Evolutionary conservation across 2,113 vertebrate genomes (phyloP), one percentile per base, ranked within the genome.

Genomic region (Datnioides undecimradiatus): DNA sequence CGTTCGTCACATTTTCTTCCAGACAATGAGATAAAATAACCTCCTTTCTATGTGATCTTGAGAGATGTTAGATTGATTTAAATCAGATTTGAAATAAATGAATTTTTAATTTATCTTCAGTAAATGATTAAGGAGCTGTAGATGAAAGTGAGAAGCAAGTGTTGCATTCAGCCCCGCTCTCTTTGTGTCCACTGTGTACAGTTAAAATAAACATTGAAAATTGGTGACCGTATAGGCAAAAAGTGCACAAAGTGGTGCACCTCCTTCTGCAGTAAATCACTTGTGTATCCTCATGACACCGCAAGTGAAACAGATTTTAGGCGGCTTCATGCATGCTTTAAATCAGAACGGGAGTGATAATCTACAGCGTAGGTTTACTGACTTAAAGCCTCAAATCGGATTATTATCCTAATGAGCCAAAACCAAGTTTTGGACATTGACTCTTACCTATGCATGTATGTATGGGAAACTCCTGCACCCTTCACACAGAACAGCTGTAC

Each of bases 401-500:
- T 81, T 63, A 70, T 48, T 23, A 23, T 51, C 48, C 63, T 36
- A 87, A 78, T 75, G 75, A 84, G 76, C 54, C 79, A 49, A 59
- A 79, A 62, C 55, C 69, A 3, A 73, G 69, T 86, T 66, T 57
- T 83, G 69, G 40, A 75, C 73, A 52, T 34, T 2, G 54, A 79
- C 65, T 92, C 76, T 71, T 80, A 90, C 83, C 84, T 91, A 82
- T 58, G 63, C 79, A 66, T 51, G 43, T n/a, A n/a, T n/a, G 29
- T 29, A 83, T 88, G 80, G 87, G 87, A 90, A 91, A 74, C 49
- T 40, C 48, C 64, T 80, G 73, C 71, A 58, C 65, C 62, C 55
- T 76, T 86, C 73, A 70, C 84, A 85, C 43, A 14, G 83, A 87
- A 64, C 85, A 89, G 88, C 84, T 90, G 86, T 89, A 83, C 64